Evolutionary conservation across 2,113 vertebrate genomes (phyloP).

Genomic region (Orcinus orca): DNA sequence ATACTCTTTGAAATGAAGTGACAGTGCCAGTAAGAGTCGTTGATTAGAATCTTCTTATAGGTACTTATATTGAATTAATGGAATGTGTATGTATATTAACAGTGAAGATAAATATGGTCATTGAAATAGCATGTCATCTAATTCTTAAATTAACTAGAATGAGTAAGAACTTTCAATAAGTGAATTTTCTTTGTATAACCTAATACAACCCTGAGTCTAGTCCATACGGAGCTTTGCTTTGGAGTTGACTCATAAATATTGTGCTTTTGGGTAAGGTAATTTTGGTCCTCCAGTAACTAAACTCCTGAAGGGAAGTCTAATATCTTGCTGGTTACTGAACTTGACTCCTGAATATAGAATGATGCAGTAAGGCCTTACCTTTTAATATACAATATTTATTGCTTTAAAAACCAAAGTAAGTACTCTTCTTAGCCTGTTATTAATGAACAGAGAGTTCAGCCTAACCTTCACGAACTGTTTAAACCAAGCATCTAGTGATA

Average conservation of each 20-base stretch:
- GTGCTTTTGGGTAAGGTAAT: neutral
- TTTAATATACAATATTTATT: constrained; percentile 39
- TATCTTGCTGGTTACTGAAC: constrained; percentile 5
- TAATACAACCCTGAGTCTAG: neutral
- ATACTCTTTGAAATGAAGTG: constrained; percentile 35
- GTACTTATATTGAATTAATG: constrained; percentile 13
- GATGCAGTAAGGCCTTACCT: neutral
- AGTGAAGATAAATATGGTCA: constrained; percentile 30
- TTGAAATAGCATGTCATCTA: neutral
- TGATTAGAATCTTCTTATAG: neutral
- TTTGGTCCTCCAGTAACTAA: neutral
- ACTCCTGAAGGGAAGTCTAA: neutral
- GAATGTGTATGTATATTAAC: neutral
- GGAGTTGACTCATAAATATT: neutral
- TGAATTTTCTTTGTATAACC: neutral
- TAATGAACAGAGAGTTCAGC: constrained; percentile 32
- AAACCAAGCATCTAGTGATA: neutral
- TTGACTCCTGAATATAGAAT: neutral
- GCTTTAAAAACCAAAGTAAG: constrained; percentile 23
- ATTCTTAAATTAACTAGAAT: neutral
- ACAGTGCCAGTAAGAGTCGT: neutral
- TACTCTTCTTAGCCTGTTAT: neutral
- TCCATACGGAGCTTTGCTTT: neutral
- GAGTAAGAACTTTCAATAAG: neutral
- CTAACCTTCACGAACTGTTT: neutral